Evolutionary conservation across 2,113 vertebrate genomes (phyloP), one percentile per base, ranked within the genome.

Genomic region (Silurus asotus): DNA sequence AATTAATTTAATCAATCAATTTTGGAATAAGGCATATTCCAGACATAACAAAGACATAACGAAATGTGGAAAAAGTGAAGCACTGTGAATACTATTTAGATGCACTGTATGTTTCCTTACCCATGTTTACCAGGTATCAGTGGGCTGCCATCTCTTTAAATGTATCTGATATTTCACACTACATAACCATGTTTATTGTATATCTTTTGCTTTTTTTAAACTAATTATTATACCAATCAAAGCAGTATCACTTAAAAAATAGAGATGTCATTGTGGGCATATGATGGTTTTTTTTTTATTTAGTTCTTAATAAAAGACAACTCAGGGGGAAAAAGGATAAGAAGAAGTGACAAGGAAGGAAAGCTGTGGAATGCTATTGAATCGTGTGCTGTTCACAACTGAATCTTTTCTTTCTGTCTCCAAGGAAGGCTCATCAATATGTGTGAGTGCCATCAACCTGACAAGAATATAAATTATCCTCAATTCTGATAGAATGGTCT

Each of bases 381-480:
- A 87, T 77, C 67, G 59, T 67, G 20, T 77, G 48, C 74, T 78
- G 59, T 65, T 86, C 67, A 51, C 80, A 87, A 9, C 25, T 75
- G 82, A 77, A 76, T 64, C 72, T 83, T 83, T 83, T 83, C 82
- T 45, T 61, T 85, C 69, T 59, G 83, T 88, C 83, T 82, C 82
- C 13, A 59, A 88, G 87, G 78, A 88, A 77, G 83, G 59, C 72
- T 85, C 78, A 85, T 85, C 76, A 69, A 77, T 55, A 70, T 65
- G 78, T 84, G 87, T 76, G 83, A 88, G 87, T 77, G 72, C 83
- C 53, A 58, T 80, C 77, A 81, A 82, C 78, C 83, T 88, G 87
- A 88, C 77, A 85, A 85, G 87, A 88, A 88, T 88, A 88, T 88
- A 81, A 88, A 88, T 88, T 76, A 88, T 80, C 55, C 69, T 65